A percentile compares a stretch with the other conserved stretches of the same genome.
Conservation (phyloP, 2,113 vertebrate genomes). For the Theristicus caerulescens region DNA sequence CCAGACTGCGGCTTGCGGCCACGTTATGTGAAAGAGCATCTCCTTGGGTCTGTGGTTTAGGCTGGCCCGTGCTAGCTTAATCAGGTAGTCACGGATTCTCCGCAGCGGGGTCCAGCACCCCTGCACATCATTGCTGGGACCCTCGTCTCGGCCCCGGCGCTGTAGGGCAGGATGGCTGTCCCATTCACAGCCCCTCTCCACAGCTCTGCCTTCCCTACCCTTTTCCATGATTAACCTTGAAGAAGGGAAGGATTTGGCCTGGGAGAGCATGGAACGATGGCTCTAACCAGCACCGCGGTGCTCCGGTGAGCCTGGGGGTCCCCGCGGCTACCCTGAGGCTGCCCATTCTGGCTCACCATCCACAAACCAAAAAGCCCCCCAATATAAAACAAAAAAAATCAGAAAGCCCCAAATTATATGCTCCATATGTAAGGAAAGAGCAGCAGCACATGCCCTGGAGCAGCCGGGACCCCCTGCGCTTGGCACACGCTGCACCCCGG, state of each 20-base stretch:
- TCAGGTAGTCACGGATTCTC: not conserved
- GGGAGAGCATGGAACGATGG: not conserved
- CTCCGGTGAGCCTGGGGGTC: not conserved
- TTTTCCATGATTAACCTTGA: not conserved
- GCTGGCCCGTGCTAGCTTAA: not conserved
- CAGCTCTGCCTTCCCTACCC: not conserved
- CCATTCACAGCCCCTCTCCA: not conserved
- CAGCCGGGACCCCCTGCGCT: not conserved
- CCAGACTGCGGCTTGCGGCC: not conserved
- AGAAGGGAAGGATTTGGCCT: not conserved
- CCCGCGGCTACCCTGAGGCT: not conserved
- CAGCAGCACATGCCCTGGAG: not conserved
- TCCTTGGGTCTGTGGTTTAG: not conserved
- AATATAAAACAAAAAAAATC: not conserved
- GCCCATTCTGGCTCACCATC: not conserved
- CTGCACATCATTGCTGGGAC: not conserved
- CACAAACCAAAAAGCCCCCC: not conserved
- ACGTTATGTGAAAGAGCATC: not conserved
- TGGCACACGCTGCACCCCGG: not conserved
- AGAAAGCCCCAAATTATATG: accelerated
- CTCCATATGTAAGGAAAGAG: not conserved
- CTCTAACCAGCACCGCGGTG: not conserved
- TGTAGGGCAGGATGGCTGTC: not conserved
- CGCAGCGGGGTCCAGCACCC: not conserved
- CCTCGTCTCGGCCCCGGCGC: not conserved